phyloP scores from a whole-genome alignment of 1,140 invertebrate species.

The Delia radicum region DNA sequence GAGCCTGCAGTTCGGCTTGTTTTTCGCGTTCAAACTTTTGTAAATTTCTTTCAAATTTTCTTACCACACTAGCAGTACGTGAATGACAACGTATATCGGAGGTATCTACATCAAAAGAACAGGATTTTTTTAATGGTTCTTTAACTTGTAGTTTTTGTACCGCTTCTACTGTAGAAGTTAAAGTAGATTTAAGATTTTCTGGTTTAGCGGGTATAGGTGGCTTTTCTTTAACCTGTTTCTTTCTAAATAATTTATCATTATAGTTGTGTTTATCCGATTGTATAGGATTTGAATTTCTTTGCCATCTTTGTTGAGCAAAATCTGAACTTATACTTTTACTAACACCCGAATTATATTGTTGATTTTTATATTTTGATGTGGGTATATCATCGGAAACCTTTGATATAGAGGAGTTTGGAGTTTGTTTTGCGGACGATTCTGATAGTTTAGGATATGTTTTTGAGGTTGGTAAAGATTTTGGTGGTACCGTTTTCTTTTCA shows the following conservation, averaged over 20 bases:
- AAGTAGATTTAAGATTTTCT: constrained; percentile 45
- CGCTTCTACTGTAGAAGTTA: constrained; percentile 37
- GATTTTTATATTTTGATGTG: constrained; percentile 47
- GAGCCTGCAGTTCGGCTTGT: constrained; percentile 47
- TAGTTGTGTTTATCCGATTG: constrained; percentile 24
- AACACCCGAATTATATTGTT: constrained; percentile 49
- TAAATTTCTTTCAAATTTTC: constrained; percentile 59
- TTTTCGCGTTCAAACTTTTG: constrained; percentile 57
- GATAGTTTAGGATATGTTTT: constrained; percentile 48
- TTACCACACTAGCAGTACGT: constrained; percentile 50
- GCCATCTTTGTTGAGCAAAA: constrained; percentile 49
- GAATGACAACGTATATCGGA: constrained; percentile 31
- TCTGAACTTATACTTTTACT: constrained; percentile 53
- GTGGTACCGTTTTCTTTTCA: constrained; percentile 24
- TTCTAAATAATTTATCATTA: constrained; percentile 37
- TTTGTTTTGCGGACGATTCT: neutral
- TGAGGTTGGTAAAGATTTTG: constrained; percentile 44
- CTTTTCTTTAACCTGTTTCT: constrained; percentile 43
- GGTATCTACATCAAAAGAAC: constrained; percentile 50
- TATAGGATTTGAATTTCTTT: constrained; percentile 49
- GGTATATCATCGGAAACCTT: constrained; percentile 45
- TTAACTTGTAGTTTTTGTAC: neutral
- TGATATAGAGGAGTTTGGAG: neutral
- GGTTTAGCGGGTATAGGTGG: constrained; percentile 48
- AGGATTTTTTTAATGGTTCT: constrained; percentile 32